Conservation (phyloP, 2,797 vertebrate genomes). For the Thunnus albacares region DNA sequence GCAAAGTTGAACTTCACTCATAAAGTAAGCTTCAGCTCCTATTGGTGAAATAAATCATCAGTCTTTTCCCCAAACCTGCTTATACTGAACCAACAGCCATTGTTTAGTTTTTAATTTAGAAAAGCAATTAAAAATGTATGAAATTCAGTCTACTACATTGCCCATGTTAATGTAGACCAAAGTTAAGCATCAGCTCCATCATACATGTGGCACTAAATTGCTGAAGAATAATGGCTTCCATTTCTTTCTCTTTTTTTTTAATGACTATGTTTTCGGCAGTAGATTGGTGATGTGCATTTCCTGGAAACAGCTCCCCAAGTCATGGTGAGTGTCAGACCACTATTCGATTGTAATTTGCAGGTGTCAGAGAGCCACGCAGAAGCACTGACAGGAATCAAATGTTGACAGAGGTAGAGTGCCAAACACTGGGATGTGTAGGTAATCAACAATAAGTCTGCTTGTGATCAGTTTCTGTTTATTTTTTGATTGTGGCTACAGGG, state of each 20-base stretch:
- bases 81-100: not conserved
- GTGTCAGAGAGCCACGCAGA: constrained; percentile 61
- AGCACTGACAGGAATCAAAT: constrained; percentile 57
- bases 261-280: constrained; percentile 1
- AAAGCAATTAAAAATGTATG: not conserved
- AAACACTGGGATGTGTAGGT: constrained; percentile 33
- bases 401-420: constrained; percentile 36
- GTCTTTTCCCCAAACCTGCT: not conserved
- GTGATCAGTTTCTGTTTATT: constrained; percentile 7
- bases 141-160: not conserved
- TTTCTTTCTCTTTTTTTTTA: not conserved
- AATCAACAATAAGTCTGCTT: not conserved
- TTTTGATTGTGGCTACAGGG: not conserved
- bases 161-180: not conserved
- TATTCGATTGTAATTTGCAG: constrained; percentile 82
- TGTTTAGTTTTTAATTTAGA: constrained; percentile 2
- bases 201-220: not conserved
- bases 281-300: constrained; percentile 40
- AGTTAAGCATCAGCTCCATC: not conserved
- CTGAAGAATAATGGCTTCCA: not conserved
- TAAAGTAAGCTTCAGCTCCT: no score
- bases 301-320: constrained; percentile 34
- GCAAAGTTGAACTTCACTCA: no score
- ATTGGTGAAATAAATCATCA: not conserved
- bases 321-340: constrained; percentile 75